Evolutionary conservation across 2,797 vertebrate genomes (phyloP), one percentile per base, ranked within the genome.

Genomic region (Ficedula albicollis): DNA sequence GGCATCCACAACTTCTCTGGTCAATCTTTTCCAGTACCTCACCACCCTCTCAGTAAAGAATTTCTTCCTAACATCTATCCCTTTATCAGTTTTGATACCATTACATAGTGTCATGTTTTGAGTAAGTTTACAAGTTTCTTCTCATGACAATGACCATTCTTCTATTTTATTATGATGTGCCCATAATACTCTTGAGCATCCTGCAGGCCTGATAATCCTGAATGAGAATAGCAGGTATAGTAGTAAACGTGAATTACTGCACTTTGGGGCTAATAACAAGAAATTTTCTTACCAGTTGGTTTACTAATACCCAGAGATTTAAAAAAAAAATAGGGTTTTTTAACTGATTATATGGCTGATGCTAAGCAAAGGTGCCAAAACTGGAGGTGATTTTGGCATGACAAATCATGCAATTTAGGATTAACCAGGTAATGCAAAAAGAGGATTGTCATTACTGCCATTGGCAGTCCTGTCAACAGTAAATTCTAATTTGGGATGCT

Each of bases 401-500:
- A 92, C 21, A 96, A 82, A 73, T 69, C n/a, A 52, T 63, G 36
- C 27, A 59, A 76, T 82, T 93, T 69, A 73, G 48, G 44, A 73
- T 76, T 82, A 68, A 92, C 34, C 5, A 4, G 41, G 49, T 67
- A 68, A 73, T 59, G 46, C 32, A 66, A 34, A 75, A 84, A 76
- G 34, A 84, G 38, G 46, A 82, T 54, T 84, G 54, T 25, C 36
- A 78, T 64, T 78, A 51, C n/a, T 63, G 56, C 60, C 79, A 60
- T 11, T 56, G 59, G 52, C 66, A 77, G 26, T 79, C 62, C 38
- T 48, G 49, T 36, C 64, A 63, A 36, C 16, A 19, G 46, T 58
- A 94, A 93, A 80, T 62, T 82, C 58, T 86, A 32, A 78, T 55
- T 72, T 78, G n/a, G 41, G 86, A 95, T 55, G 22, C 20, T 64